A percentile compares a stretch with the other conserved stretches of the same genome.
phyloP scores from a whole-genome alignment of 2,888 invertebrate genomes.

The Thecocarcelia acutangulata region DNA sequence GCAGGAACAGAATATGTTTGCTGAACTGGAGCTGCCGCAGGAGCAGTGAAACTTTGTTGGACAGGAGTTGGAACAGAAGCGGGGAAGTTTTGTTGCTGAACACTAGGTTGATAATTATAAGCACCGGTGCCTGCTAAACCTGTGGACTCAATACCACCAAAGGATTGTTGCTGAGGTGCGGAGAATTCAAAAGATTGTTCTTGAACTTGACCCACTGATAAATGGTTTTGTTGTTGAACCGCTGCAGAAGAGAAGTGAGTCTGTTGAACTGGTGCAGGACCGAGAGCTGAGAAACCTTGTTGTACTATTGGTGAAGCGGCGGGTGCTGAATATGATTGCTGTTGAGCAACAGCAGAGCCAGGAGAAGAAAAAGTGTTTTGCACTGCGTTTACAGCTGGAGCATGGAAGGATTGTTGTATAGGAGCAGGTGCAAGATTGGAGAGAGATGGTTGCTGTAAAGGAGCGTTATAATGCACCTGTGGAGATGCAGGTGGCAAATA shows the following conservation, averaged over 20 bases:
- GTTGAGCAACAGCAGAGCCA: conserved; percentile 33
- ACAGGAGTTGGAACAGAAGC: conserved; percentile 34
- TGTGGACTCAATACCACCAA: background rate
- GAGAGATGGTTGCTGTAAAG: too few relatives aligned
- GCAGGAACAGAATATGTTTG: conserved; percentile 53
- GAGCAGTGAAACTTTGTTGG: conserved; percentile 35
- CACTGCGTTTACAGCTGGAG: background rate
- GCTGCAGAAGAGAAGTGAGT: conserved; percentile 1
- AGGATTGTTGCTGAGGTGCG: conserved; percentile 14
- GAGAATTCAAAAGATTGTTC: conserved; percentile 7
- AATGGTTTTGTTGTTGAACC: conserved; percentile 44
- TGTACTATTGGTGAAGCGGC: conserved; percentile 23
- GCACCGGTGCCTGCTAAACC: background rate
- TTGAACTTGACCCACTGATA: conserved; percentile 19
- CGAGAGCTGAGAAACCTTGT: conserved; percentile 50
- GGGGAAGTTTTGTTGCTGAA: conserved; percentile 38
- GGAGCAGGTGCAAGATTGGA: too few relatives aligned
- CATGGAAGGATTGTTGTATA: too few relatives aligned
- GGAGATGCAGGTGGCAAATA: too few relatives aligned
- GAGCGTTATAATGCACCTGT: too few relatives aligned
- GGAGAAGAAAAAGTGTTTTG: conserved; percentile 33
- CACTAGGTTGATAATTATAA: conserved; percentile 11
- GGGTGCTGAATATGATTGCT: conserved; percentile 47
- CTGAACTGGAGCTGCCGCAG: conserved; percentile 29
- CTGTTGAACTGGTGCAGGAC: conserved; percentile 6